Evolutionary conservation across 2,888 invertebrate species (phyloP).

Genomic region (Diachrysia chrysitis): DNA sequence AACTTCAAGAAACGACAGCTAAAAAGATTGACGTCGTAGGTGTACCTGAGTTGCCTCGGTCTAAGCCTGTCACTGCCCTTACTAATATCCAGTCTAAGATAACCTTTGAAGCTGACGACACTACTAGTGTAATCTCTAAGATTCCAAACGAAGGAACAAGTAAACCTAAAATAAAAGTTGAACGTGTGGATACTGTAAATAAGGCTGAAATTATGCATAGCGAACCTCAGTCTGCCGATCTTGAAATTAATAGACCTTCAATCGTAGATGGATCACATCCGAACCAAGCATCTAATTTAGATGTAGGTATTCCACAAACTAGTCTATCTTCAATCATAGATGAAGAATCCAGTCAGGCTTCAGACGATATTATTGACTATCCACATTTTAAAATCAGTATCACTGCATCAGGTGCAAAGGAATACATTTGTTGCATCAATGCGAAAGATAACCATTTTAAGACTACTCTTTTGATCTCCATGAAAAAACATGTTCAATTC

Average conservation of each 20-base stretch:
- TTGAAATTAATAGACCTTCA: slow-evolving; percentile 16
- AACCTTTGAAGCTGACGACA: slow-evolving; percentile 76
- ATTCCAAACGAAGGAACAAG: slow-evolving; percentile 40
- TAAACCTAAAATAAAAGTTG: slow-evolving; percentile 50
- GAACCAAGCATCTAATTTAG: slow-evolving; percentile 10
- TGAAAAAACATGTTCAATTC: slow-evolving; percentile 82
- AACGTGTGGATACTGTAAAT: slow-evolving; percentile 43
- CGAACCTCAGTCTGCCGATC: slow-evolving; percentile 23
- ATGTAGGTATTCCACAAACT: neutral
- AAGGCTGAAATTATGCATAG: slow-evolving; percentile 44
- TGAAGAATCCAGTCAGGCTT: slow-evolving; percentile 16
- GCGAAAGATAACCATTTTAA: slow-evolving; percentile 77
- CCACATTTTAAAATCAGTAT: slow-evolving; percentile 79
- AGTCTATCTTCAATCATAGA: neutral
- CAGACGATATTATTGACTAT: slow-evolving; percentile 64
- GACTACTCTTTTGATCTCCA: slow-evolving; percentile 79
- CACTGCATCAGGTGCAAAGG: slow-evolving; percentile 73
- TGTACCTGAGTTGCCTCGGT: slow-evolving; percentile 35
- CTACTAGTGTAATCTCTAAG: slow-evolving; percentile 47
- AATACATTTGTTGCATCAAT: slow-evolving; percentile 83
- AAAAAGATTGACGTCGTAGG: slow-evolving; percentile 51
- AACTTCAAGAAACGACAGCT: slow-evolving; percentile 63
- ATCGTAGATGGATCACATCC: slow-evolving; percentile 19
- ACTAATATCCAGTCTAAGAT: slow-evolving; percentile 74
- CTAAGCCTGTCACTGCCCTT: slow-evolving; percentile 24